phyloP scores from a whole-genome alignment of 2,113 vertebrate genomes.

The Scolopax mira region DNA sequence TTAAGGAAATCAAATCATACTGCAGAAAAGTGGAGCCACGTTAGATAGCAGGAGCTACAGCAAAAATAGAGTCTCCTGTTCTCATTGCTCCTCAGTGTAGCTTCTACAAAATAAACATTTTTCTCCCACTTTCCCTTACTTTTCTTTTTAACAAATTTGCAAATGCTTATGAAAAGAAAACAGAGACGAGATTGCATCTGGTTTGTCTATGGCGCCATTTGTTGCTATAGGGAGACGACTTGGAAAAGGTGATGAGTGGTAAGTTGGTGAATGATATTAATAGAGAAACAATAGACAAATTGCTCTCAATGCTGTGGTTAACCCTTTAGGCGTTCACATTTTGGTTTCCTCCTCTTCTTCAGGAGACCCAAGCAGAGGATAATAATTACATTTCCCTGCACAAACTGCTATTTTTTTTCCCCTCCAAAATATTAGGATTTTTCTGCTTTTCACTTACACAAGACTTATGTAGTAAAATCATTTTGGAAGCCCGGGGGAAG shows the following conservation, averaged over 20 bases:
- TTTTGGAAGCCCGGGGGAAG: neutral
- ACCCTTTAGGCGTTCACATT: neutral
- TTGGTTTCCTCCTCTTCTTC: neutral
- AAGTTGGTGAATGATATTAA: slow-evolving; percentile 54
- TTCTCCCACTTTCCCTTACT: neutral
- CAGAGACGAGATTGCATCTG: slow-evolving; percentile 40
- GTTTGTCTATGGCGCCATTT: slow-evolving; percentile 47
- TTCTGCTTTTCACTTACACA: neutral
- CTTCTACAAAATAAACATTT: slow-evolving; percentile 23
- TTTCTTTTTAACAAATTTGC: slow-evolving; percentile 16
- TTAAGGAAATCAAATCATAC: neutral
- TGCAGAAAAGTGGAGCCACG: neutral
- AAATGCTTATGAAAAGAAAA: slow-evolving; percentile 54
- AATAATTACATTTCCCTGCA: neutral
- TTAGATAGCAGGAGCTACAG: neutral
- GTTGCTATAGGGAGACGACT: slow-evolving; percentile 47
- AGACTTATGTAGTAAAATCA: neutral
- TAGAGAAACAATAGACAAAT: slow-evolving; percentile 58
- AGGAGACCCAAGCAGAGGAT: neutral
- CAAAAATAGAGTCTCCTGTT: neutral
- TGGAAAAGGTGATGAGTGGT: slow-evolving; percentile 54
- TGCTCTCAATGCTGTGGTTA: slow-evolving; percentile 12
- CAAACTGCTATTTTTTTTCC: neutral
- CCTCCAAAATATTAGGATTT: neutral
- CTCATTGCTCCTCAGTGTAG: neutral